Conservation (phyloP, 2,888 invertebrate genomes). For the Brachyptera putata region DNA sequence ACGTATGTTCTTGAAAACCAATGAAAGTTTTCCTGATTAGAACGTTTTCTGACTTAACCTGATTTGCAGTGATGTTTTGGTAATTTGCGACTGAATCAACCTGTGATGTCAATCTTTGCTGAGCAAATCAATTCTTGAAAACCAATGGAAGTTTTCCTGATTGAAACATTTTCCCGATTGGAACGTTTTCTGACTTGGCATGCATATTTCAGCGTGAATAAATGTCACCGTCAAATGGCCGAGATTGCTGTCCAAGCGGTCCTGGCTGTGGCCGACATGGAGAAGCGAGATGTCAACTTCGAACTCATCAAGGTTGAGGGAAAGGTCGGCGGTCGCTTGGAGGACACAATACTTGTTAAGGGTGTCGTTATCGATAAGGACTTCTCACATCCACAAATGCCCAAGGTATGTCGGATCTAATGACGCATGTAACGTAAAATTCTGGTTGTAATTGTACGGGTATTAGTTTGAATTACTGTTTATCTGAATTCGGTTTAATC, state of each 20-base stretch:
- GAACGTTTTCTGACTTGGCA: not conserved
- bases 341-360: slow-evolving; percentile 92
- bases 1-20: no score
- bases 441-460: not conserved
- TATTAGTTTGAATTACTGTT: no score
- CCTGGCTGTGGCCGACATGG: slow-evolving; percentile 90
- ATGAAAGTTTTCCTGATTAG: no score
- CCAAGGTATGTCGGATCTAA: slow-evolving; percentile 67
- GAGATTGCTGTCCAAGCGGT: slow-evolving; percentile 98
- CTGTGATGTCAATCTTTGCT: not conserved
- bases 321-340: slow-evolving; percentile 94
- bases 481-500: no score
- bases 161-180: not conserved
- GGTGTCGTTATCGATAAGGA: slow-evolving; percentile 99
- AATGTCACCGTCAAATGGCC: slow-evolving; percentile 95
- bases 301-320: slow-evolving; percentile 98
- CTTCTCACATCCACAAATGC: slow-evolving; percentile 99
- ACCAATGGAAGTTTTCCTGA: no score
- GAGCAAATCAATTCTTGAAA: not conserved
- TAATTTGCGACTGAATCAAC: slow-evolving; percentile 6
- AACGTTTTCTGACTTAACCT: no score
- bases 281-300: slow-evolving; percentile 94
- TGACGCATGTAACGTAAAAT: no score
- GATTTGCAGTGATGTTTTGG: slow-evolving; percentile 1
- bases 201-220: slow-evolving; percentile 66